phyloP scores from a whole-genome alignment of 2,888 invertebrate species.

The Netelia fuscicornis region DNA sequence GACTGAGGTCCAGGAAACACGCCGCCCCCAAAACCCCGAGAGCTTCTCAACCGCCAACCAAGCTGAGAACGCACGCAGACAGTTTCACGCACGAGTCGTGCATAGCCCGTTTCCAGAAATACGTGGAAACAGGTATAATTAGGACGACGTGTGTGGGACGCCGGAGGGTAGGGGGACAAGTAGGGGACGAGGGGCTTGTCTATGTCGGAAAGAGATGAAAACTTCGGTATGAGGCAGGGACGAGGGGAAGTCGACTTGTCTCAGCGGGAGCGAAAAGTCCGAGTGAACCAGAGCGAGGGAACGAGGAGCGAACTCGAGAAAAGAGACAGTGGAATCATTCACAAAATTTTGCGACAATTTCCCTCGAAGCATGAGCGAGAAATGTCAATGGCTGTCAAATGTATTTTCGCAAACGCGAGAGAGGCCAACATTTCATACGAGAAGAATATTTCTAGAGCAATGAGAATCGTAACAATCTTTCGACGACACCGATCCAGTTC shows the following conservation, averaged over 20 bases:
- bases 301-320: constrained; percentile 19
- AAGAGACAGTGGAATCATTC: constrained; percentile 52
- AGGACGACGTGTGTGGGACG: constrained; percentile 79
- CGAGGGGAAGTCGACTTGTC: neutral
- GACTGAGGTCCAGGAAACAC: constrained; percentile 80
- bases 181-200: constrained; percentile 15
- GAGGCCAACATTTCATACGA: no score
- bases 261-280: neutral
- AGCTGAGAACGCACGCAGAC: constrained; percentile 71
- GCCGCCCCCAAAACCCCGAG: constrained; percentile 68
- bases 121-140: constrained; percentile 84
- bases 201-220: constrained; percentile 31
- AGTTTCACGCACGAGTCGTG: constrained; percentile 72
- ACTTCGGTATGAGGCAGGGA: neutral
- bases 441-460: no score
- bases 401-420: neutral
- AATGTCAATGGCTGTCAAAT: neutral
- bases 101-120: constrained; percentile 84
- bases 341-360: constrained; percentile 39
- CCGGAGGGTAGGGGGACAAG: constrained; percentile 14
- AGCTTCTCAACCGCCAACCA: constrained; percentile 44
- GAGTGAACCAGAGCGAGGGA: neutral
- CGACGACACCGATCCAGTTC: no score
- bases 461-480: no score
- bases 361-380: constrained; percentile 12